Conservation (phyloP, 2,113 vertebrate species). For the Sturnus vulgaris region DNA sequence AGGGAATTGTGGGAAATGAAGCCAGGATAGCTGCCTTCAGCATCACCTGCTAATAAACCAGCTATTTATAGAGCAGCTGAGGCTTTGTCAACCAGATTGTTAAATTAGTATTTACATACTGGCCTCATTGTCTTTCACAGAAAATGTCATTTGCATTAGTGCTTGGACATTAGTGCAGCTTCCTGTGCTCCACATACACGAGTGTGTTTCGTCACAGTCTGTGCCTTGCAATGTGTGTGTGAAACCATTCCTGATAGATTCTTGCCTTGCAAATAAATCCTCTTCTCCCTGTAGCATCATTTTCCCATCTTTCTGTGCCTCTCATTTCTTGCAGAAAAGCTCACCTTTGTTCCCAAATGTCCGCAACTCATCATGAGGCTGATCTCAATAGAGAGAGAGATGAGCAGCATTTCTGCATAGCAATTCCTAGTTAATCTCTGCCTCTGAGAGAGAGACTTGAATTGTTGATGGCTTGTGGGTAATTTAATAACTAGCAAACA, state of each 20-base stretch:
- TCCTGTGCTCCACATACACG: neutral
- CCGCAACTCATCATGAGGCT: slow-evolving; percentile 14
- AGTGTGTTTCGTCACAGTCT: neutral
- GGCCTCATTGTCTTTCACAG: slow-evolving; percentile 9
- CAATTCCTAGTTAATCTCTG: slow-evolving; percentile 63
- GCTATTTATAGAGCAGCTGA: slow-evolving; percentile 53
- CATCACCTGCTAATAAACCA: slow-evolving; percentile 50
- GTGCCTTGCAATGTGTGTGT: neutral
- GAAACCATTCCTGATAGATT: slow-evolving; percentile 7
- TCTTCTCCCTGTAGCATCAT: neutral
- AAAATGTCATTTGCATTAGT: slow-evolving; percentile 49
- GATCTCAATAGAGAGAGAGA: neutral
- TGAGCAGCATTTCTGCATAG: slow-evolving; percentile 42
- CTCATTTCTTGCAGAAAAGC: slow-evolving; percentile 20
- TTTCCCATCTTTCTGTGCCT: neutral
- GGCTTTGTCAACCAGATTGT: slow-evolving; percentile 40
- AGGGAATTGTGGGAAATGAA: slow-evolving; percentile 21
- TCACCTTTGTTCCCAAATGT: slow-evolving; percentile 54
- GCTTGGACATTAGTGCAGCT: neutral
- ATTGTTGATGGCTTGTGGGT: slow-evolving; percentile 58
- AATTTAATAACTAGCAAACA: slow-evolving; percentile 67
- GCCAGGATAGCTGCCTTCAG: slow-evolving; percentile 32
- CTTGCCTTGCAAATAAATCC: slow-evolving; percentile 20
- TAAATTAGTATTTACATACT: slow-evolving; percentile 63
- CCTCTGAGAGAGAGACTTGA: slow-evolving; percentile 42